phyloP scores from a whole-genome alignment of 2,888 invertebrate genomes.

The Coenonympha glycerion region DNA sequence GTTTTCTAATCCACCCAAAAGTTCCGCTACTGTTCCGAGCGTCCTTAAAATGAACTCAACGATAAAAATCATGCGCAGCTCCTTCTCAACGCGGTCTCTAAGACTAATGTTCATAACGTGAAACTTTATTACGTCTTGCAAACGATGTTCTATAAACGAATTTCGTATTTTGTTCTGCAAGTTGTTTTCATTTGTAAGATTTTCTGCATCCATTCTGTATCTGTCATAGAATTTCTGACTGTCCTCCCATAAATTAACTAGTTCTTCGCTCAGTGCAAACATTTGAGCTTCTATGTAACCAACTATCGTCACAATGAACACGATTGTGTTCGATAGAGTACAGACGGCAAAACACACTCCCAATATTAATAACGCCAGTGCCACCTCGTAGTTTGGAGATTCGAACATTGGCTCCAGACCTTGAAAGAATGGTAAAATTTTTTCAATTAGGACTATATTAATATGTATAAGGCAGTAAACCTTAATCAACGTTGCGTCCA shows the following conservation, averaged over 20 bases:
- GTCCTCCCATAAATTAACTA: constrained; percentile 39
- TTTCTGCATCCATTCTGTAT: background rate
- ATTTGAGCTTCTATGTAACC: constrained; percentile 52
- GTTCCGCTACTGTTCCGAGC: constrained; percentile 39
- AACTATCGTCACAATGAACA: constrained; percentile 39
- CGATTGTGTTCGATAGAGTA: constrained; percentile 38
- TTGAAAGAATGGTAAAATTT: no score
- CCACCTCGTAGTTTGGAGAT: constrained; percentile 49
- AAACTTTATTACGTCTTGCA: constrained; percentile 35
- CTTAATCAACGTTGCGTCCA: no score
- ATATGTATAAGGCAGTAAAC: no score
- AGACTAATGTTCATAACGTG: constrained; percentile 36
- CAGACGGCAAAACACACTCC: constrained; percentile 37
- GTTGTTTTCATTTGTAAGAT: background rate
- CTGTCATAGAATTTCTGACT: constrained; percentile 14
- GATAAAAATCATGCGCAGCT: constrained; percentile 38
- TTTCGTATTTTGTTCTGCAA: constrained; percentile 14
- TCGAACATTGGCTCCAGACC: constrained; percentile 49
- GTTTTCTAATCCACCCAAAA: constrained; percentile 46
- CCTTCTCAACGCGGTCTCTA: constrained; percentile 30
- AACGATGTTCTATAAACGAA: constrained; percentile 30
- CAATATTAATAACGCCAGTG: constrained; percentile 27
- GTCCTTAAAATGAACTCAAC: constrained; percentile 40
- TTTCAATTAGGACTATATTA: no score
- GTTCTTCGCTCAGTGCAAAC: constrained; percentile 42